Evolutionary conservation across 2,113 vertebrate species (phyloP), one percentile per base, ranked within the genome.

Genomic region (Ammodytes marinus): DNA sequence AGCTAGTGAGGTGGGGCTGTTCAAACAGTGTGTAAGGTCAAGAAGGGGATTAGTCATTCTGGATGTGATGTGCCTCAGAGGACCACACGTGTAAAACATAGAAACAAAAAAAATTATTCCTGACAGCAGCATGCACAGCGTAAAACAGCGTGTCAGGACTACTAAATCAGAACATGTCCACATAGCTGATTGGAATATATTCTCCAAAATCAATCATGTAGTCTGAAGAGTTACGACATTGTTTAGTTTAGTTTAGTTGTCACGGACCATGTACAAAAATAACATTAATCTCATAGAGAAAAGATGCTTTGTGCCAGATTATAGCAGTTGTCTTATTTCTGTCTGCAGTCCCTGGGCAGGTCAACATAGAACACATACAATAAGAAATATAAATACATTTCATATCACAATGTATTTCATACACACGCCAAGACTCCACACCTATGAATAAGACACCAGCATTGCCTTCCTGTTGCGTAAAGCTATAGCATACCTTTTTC

Each of bases 1-100:
- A 86, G 85, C 93, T 83, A 27, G 80, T 11, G 90, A 89, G 92
- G 89, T 85, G 86, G 86, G 77, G 82, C 91, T 91, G 89, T 89
- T 94, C 90, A 95, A 94, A 94, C 91, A 93, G 86, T 46, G 72
- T 88, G 88, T 86, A 90, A 93, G 93, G 92, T 94, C 88, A 90
- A 88, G 75, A 77, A 79, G 76, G 10, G 76, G 83, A 93, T 92
- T 89, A 91, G 2, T 88, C 80, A 94, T 89, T 92, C 90, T 58
- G 67, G 19, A 40, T 53, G 70, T n/a, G 19, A 40, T 53, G 70
- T n/a, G 76, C 81, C 82, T 74, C 78, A 3, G 75, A 85, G 86
- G 66, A 19, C 52, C 58, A 19, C 61, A 59, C 61, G 47, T 84
- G 79, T 60, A 64, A 70, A 65, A 61, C 58, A 19, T 39, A 79